A percentile compares a stretch with the other conserved stretches of the same genome.
These are phyloP conservation scores for Leptopilina drosophilae DNA, from an alignment of 2,888 invertebrate species.

Conservation along the genomic window DNA sequence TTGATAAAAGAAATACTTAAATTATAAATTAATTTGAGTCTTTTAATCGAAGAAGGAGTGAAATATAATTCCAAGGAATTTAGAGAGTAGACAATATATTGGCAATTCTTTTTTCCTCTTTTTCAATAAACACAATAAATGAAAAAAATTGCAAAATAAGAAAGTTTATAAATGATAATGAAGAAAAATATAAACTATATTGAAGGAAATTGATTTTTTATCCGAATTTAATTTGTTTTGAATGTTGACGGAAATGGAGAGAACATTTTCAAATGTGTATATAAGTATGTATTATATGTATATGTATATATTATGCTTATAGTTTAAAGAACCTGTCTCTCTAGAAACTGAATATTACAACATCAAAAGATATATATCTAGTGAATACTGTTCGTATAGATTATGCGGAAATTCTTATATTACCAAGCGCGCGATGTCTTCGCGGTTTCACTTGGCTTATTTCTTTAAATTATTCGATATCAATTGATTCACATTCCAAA, in stretches of 20 bases:
- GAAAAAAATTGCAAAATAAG: too few species aligned
- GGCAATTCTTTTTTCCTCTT: too few species aligned
- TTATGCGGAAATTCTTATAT: constrained; percentile 15
- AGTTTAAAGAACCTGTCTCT: neutral
- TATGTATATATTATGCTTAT: neutral
- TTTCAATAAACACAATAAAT: too few species aligned
- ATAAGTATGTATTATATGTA: too few species aligned
- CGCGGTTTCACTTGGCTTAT: constrained; percentile 32
- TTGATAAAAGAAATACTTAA: too few species aligned
- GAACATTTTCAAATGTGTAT: neutral
- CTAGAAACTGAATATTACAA: constrained; percentile 26
- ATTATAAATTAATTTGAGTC: too few species aligned
- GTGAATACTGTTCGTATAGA: neutral
- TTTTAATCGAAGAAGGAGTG: too few species aligned
- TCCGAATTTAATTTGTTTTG: neutral
- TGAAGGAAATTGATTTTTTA: neutral
- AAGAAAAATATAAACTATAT: neutral
- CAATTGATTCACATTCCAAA: constrained; percentile 10
- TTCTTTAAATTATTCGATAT: constrained; percentile 4
- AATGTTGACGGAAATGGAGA: constrained; percentile 9
- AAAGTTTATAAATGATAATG: too few species aligned
- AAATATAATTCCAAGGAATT: too few species aligned
- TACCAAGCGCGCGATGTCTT: neutral
- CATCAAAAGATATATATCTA: constrained; percentile 19
- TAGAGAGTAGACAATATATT: too few species aligned